Evolutionary conservation across 2,113 vertebrate genomes (phyloP).

Genomic region (Bos javanicus): DNA sequence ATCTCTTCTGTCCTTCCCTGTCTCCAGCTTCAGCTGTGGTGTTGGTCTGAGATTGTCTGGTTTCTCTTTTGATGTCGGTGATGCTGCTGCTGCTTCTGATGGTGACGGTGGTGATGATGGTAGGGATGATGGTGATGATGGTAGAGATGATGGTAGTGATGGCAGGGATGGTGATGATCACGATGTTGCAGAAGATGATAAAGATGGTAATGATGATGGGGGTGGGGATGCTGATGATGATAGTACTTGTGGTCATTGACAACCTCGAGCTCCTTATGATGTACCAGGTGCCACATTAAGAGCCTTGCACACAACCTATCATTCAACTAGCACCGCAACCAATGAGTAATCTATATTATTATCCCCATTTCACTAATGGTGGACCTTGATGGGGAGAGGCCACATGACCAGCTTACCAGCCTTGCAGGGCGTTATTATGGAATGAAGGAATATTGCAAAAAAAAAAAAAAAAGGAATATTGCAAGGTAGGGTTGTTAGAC

Average conservation of each 20-base stretch:
- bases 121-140: not conserved
- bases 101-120: fast-evolving
- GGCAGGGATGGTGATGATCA: not conserved
- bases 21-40: not conserved
- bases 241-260: not conserved
- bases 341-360: not conserved
- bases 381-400: not conserved
- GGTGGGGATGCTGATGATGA: too few species aligned
- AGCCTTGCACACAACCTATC: not conserved
- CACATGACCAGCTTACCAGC: not conserved
- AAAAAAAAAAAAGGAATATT: not conserved
- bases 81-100: too few species aligned
- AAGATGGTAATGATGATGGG: not conserved
- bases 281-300: not conserved
- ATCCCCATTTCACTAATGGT: not conserved
- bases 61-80: not conserved
- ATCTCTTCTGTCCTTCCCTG: not conserved
- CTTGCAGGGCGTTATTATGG: not conserved
- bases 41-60: not conserved
- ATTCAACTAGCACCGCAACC: not conserved
- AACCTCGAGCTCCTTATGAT: not conserved
- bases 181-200: not conserved
- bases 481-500: not conserved
- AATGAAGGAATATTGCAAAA: not conserved
- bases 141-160: fast-evolving